Base-by-base conservation (phyloP, 1,140 invertebrate genomes). In the Rhagoletis zephyria region DNA sequence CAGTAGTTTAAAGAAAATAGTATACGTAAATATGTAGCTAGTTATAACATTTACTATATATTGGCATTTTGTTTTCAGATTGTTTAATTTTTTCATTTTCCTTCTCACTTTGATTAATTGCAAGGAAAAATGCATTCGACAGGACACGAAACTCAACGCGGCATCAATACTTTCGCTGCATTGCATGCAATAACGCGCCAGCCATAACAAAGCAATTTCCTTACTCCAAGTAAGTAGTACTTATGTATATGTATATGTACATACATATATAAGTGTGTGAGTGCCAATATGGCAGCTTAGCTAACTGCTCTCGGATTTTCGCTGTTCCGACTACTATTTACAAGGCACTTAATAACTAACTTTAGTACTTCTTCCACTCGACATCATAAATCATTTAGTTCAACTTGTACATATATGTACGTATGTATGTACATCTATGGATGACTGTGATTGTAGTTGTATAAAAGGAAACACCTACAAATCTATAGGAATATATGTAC, bases 311-410 rank as follows among this genome's bases (percentile, higher is more conserved):
- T 48, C 74, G 9, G 74, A 81, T 81, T 81, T 81, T 19, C 10
- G 74, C 48, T 51, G 74, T 9, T 56, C 16, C 45, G 51, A 9
- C n/a, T 30, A 48, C 74, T 81, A 81, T 81, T 81, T 81, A 81
- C 74, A 81, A 81, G 60, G 60, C 56, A 85, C 60, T 85, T 85
- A 85, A 85, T 85, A 85, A 85, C 85, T 85, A 85, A 85, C 56
- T 85, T 85, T 63, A 85, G 85, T 85, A 85, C 85, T 61, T 63
- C 60, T 85, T 63, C 56, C 59, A 61, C 60, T 40, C 85, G 85
- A 85, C 56, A 85, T 85, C 85, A 85, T 85, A 85, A 85, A 85
- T 85, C 85, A 85, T 85, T 85, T 56, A 81, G 74, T 48, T 85
- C 85, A 61, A 85, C 56, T 81, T 81, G 74, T 19, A 81, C 5